These are phyloP conservation scores for Dendroctonus ponderosae DNA, from an alignment of 1,140 invertebrate species.

Conservation along the genomic window DNA sequence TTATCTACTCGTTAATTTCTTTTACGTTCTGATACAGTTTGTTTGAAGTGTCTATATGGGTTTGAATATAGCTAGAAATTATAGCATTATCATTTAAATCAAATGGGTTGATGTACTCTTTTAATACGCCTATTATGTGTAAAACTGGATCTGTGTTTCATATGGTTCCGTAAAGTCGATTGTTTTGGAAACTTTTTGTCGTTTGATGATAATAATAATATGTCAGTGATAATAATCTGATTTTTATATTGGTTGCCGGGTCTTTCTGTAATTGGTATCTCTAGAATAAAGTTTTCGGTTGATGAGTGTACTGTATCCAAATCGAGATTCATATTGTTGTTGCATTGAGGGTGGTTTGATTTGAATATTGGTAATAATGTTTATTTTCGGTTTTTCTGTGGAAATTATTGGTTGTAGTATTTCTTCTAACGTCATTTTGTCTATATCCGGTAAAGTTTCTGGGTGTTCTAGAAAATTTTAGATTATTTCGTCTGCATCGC, in stretches of 20 bases:
- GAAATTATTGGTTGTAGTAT: background rate
- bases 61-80: too few species aligned
- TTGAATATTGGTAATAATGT: conserved; percentile 11
- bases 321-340: conserved; percentile 8
- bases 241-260: conserved; percentile 24
- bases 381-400: conserved; percentile 14
- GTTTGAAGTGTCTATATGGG: too few species aligned
- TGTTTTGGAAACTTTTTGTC: conserved; percentile 26
- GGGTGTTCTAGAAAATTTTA: conserved; percentile 6
- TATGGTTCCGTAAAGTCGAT: conserved; percentile 13
- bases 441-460: background rate
- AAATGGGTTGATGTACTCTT: conserved; percentile 27
- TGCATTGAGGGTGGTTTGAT: conserved; percentile 1
- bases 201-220: too few species aligned
- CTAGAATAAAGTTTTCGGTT: conserved; percentile 22
- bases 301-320: conserved; percentile 19
- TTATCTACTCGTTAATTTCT: too few species aligned
- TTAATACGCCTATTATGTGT: conserved; percentile 20
- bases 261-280: conserved; percentile 24
- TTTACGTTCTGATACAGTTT: too few species aligned
- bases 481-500: conserved; percentile 14
- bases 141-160: background rate
- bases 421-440: background rate
- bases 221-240: conserved; percentile 14
- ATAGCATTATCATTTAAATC: too few species aligned